phyloP scores from a whole-genome alignment of 1,140 invertebrate genomes.

The Bombus superbus region DNA sequence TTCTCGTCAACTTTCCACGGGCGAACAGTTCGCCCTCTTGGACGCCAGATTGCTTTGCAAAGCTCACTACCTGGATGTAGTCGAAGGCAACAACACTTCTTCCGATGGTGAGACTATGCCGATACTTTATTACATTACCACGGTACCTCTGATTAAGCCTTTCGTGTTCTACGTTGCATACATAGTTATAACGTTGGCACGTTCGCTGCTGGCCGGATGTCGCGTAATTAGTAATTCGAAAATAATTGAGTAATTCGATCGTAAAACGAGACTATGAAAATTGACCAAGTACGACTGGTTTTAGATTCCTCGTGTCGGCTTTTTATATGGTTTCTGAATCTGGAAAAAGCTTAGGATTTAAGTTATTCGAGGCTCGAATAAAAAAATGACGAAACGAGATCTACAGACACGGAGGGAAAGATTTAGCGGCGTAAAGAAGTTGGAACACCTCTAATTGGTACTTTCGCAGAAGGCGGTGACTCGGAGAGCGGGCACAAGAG shows the following conservation, averaged over 20 bases:
- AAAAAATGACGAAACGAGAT: background rate
- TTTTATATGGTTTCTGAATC: background rate
- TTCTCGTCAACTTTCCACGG: conserved; percentile 97
- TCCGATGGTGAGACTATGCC: conserved; percentile 75
- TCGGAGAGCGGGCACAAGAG: conserved; percentile 92
- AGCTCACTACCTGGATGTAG: conserved; percentile 96
- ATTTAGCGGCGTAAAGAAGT: background rate
- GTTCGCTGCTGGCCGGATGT: too few relatives aligned
- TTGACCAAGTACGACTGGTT: too few relatives aligned
- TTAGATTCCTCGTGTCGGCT: too few relatives aligned
- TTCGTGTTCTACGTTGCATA: background rate
- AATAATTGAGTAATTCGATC: too few relatives aligned
- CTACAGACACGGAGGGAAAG: background rate
- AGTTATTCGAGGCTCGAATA: too few relatives aligned
- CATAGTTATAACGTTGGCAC: background rate
- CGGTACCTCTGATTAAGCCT: background rate
- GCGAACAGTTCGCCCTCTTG: conserved; percentile 98
- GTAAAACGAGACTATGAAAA: too few relatives aligned
- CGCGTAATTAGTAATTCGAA: too few relatives aligned
- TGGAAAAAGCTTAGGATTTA: background rate
- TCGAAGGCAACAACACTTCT: conserved; percentile 95
- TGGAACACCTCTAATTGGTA: background rate
- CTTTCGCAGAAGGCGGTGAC: conserved; percentile 82
- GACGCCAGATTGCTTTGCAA: conserved; percentile 97
- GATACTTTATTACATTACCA: background rate